phyloP scores from a whole-genome alignment of 2,797 vertebrate species.

The Etheostoma perlongum region DNA sequence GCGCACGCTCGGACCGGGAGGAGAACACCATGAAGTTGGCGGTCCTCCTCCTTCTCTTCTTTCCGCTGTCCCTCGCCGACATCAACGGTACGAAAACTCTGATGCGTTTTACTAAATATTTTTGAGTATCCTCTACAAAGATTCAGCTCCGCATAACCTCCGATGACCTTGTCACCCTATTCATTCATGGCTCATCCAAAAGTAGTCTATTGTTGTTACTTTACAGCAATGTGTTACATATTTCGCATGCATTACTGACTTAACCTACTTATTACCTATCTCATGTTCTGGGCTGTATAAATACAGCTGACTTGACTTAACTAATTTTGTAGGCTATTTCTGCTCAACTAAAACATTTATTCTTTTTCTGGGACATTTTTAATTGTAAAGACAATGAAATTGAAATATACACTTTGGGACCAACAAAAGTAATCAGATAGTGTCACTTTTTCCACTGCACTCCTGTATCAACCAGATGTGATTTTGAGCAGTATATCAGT shows the following conservation, averaged over 20 bases:
- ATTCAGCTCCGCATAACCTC: conserved; percentile 8
- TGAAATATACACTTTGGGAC: not conserved
- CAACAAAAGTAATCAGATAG: not conserved
- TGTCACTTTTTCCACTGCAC: not conserved
- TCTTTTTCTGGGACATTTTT: not conserved
- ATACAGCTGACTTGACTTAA: no score
- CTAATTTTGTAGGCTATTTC: not conserved
- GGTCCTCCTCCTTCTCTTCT: conserved; percentile 56
- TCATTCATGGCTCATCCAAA: not conserved
- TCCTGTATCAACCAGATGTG: not conserved
- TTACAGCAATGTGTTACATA: not conserved
- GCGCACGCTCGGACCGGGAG: conserved; percentile 42
- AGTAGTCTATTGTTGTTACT: not conserved
- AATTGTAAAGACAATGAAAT: not conserved
- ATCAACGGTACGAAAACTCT: conserved; percentile 69
- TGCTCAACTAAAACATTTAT: not conserved
- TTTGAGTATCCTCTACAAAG: not conserved
- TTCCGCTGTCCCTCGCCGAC: conserved; percentile 41
- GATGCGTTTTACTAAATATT: not conserved
- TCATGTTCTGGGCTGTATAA: no score
- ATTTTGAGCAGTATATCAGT: not conserved
- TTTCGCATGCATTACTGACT: no score
- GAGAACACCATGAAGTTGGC: conserved; percentile 72
- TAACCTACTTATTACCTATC: no score
- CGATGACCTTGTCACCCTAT: not conserved